Evolutionary conservation across 2,113 vertebrate species (phyloP).

Genomic region (Shinisaurus crocodilurus): DNA sequence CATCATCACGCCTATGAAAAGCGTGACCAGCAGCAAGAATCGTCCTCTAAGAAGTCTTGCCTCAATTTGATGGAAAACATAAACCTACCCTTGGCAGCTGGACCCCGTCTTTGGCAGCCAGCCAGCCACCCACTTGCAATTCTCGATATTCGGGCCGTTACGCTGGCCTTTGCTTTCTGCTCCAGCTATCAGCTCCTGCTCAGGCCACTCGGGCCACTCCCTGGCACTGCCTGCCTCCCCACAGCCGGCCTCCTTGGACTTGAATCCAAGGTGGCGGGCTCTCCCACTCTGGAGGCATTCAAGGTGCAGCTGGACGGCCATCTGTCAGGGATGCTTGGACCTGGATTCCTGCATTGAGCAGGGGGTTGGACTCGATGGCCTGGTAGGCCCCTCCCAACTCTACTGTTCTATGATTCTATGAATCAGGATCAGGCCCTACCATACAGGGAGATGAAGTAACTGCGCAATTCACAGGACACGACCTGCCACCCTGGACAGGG

Average conservation of each 20-base stretch:
- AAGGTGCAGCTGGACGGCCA: no score
- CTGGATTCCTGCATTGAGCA: no score
- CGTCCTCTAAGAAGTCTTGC: neutral
- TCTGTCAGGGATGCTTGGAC: no score
- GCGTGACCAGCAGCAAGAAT: neutral
- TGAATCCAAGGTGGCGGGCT: no score
- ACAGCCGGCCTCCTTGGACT: fast-evolving
- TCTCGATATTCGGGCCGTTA: no score
- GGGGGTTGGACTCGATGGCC: no score
- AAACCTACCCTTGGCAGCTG: fast-evolving
- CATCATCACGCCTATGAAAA: neutral
- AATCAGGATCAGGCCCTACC: neutral
- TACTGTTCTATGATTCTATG: no score
- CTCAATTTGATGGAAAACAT: neutral
- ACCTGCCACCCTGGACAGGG: neutral
- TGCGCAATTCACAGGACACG: neutral
- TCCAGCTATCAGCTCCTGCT: neutral
- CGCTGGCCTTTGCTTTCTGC: no score
- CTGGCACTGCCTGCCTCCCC: neutral
- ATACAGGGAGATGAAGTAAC: neutral
- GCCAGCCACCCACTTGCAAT: no score
- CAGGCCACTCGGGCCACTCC: neutral
- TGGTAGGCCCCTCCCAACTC: no score
- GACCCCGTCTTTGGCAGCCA: neutral
- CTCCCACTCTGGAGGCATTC: no score